Base-by-base conservation (phyloP, 2,888 invertebrate species). In the Epistrophe grossulariae region DNA sequence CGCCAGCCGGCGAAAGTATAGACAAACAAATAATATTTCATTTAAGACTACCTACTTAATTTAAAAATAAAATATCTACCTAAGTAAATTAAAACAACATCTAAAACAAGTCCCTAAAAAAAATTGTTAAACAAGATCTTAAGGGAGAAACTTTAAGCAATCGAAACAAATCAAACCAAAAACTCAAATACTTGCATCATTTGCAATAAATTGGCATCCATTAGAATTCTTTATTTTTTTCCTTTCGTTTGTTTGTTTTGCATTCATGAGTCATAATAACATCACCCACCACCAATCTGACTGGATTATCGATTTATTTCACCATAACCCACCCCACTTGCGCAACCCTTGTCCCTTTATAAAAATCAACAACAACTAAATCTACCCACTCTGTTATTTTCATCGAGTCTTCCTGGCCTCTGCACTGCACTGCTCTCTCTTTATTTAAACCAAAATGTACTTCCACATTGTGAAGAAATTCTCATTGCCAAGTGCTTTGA, bases 301-400 rank as follows among this genome's bases (percentile, higher is more conserved):
- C 19, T 38, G 55, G n/a, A 60, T 70, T 87, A 87, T 87, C 68
- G 87, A 87, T 87, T 66, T 85, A 64, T 79, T 76, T 60, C 24
- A 57, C 82, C 87, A 66, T 87, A 87, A 87, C 87, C 87, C 79
- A 87, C 87, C 83, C 79, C 38, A 87, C 71, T 55, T 19, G 59
- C 73, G 19, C 70, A 64, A 45, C 74, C 79, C 79, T 77, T 76
- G 60, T 52, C 35, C 55, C 60, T 35, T 50, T 48, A 31, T n/a
- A 48, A 62, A 6, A 28, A 48, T 11, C 31, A 38, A 35, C 10
- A 24, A 38, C 31, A 38, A 35, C 10, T 2, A 38, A 35, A 38
- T 35, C 17, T 48, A 48, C 31, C 45, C 15, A 66, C 31, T 35
- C 28, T 64, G 17, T 45, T 31, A 28, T 68, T 68, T 50, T 38